Base-by-base conservation (phyloP, 2,888 invertebrate species). In the Ormyrus labotus region DNA sequence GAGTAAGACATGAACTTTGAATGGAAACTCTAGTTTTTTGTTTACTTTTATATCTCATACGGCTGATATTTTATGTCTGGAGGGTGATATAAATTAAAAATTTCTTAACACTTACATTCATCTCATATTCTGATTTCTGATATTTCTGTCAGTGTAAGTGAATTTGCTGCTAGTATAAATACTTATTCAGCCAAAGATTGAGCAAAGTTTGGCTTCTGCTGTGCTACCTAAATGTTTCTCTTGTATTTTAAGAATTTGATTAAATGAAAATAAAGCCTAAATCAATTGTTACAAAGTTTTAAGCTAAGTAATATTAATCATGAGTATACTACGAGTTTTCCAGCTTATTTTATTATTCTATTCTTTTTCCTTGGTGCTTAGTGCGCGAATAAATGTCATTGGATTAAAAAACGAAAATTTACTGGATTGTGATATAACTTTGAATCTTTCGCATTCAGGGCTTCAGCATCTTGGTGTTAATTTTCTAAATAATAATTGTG, bases 401-500 rank as follows among this genome's bases (percentile, higher is more conserved):
- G 2, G 65, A 8, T 63, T 65, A n/a, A 70, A 70, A 13, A 70
- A 10, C 65, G 70, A 80, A 70, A 60, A 75, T 47, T 58, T 10
- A 6, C 69, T 63, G n/a, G 34, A 57, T 11, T 81, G 76, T 63
- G 57, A 72, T 9, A 48, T 77, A 68, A 47, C 45, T 5, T 48
- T 81, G 19, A 53, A 83, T 63, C 58, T 83, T n/a, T 79, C 81
- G 0, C n/a, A 78, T 10, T 69, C 64, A 5, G 78, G 68, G 3
- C 6, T 83, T 3, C 65, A 58, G 13, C 45, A 50, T 50, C 13
- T 83, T 19, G 63, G 47, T 50, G 45, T 48, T 60, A 73, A 78
- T 58, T 85, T 85, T 63, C 83, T 84, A 11, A 70, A 80, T 34
- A 82, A 81, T 51, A 69, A 80, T 64, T 82, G 83, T 8, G 73